Percentiles rank a stretch among this genome's conserved stretches.
Evolutionary conservation across 2,888 invertebrate genomes (phyloP).

Genomic region (Cantharis rufa): DNA sequence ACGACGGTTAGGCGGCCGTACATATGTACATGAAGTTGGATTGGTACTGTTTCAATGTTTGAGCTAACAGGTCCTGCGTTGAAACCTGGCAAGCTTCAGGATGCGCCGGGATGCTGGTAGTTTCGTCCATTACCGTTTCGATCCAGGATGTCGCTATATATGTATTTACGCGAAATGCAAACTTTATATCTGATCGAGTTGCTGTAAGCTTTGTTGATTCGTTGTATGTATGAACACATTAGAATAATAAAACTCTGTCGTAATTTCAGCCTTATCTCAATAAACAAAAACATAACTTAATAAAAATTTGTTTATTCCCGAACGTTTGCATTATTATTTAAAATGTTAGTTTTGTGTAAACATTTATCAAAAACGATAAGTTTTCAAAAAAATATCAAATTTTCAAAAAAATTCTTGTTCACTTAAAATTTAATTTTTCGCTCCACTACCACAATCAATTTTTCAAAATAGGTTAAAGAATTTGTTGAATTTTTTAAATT

Average conservation of each 20-base stretch:
- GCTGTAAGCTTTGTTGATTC: background rate
- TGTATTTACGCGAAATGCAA: background rate
- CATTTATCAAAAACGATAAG: background rate
- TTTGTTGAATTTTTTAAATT: background rate
- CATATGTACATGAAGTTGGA: constrained; percentile 15
- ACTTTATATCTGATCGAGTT: constrained; percentile 7
- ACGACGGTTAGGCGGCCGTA: background rate
- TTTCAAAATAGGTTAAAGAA: background rate
- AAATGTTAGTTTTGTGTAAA: background rate
- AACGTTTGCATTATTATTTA: background rate
- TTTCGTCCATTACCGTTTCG: constrained; percentile 35
- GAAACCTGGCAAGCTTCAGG: constrained; percentile 31
- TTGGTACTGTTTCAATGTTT: constrained; percentile 28
- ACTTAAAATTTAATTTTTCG: background rate
- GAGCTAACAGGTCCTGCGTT: constrained; percentile 36
- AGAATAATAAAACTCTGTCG: background rate
- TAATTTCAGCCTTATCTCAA: background rate
- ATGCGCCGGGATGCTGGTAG: constrained; percentile 38
- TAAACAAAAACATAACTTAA: background rate
- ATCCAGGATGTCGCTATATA: constrained; percentile 32
- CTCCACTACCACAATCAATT: background rate
- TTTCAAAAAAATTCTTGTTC: background rate
- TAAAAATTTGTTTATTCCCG: background rate
- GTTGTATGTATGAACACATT: background rate
- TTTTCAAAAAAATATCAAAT: no score